These are phyloP conservation scores for Hemiscyllium ocellatum DNA, from an alignment of 2,113 vertebrate species.

Conservation along the genomic window DNA sequence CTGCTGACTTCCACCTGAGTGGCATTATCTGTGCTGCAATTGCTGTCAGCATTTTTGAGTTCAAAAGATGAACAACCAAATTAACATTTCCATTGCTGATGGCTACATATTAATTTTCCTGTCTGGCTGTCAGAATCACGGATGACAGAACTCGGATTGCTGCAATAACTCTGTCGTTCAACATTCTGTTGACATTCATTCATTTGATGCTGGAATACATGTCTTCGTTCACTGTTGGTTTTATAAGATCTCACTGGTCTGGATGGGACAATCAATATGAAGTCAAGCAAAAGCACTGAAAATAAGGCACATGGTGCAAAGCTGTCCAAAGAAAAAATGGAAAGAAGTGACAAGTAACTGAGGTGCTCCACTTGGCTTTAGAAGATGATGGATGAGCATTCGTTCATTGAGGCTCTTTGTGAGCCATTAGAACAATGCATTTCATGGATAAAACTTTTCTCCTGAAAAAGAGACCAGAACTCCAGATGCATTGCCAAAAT, in stretches of 20 bases:
- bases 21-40: neutral
- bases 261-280: neutral
- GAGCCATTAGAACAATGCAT: neutral
- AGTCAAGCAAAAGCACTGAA: neutral
- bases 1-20: neutral
- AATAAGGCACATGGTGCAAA: neutral
- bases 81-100: neutral
- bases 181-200: neutral
- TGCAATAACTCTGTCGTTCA: neutral
- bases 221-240: neutral
- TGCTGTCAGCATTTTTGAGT: neutral
- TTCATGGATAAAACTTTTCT: neutral
- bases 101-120: neutral
- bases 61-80: neutral
- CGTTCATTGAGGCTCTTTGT: neutral
- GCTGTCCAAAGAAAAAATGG: neutral
- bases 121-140: neutral
- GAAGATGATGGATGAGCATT: neutral
- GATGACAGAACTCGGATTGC: neutral
- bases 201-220: neutral
- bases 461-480: neutral
- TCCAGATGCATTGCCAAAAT: neutral
- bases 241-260: neutral
- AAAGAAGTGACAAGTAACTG: neutral
- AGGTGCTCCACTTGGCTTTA: neutral